Base-by-base conservation (phyloP, 1,140 invertebrate species). In the Drosophila nebulosa region DNA sequence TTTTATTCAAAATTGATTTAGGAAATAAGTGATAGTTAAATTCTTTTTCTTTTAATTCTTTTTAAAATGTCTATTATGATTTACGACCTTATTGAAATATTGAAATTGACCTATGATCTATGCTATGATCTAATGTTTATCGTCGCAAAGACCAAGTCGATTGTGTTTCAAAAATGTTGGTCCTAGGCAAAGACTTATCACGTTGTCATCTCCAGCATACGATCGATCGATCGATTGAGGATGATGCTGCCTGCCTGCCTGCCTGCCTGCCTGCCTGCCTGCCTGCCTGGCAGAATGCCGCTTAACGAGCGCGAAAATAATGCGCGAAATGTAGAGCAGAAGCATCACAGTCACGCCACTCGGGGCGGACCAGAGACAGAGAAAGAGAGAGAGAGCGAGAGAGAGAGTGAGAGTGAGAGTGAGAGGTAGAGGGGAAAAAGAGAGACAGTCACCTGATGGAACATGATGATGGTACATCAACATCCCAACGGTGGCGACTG, bases 221-320 rank as follows among this genome's bases (percentile, higher is more conserved):
- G 66, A 42, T 32, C 36, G 39, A 57, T 72, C 61, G 51, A 36
- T 30, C 46, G 36, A 50, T 51, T 22, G 56, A 30, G 57, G 58
- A 51, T 74, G 72, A 32, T 53, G 72, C 58, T 68, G 72, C 68
- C n/a, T 80, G 73, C 74, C n/a, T 75, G 60, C 21, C 39, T 36
- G 35, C n/a, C n/a, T 62, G 53, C 57, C 60, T 1, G 30, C 10
- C 10, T 65, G 53, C 52, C 35, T 80, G 73, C 74, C 74, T 75
- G 60, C 21, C 39, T 36, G 35, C n/a, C n/a, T 62, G 53, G 52
- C 60, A 12, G 30, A 32, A 32, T 65, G 53, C 52, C 35, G 55
- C 64, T 67, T 84, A 89, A 89, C 80, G 74, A 90, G 80, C 78
- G 81, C 86, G 69, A 79, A 78, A 90, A 86, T 86, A 90, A 81